Evolutionary conservation across 2,888 invertebrate genomes (phyloP).

Genomic region (Linyphia triangularis): DNA sequence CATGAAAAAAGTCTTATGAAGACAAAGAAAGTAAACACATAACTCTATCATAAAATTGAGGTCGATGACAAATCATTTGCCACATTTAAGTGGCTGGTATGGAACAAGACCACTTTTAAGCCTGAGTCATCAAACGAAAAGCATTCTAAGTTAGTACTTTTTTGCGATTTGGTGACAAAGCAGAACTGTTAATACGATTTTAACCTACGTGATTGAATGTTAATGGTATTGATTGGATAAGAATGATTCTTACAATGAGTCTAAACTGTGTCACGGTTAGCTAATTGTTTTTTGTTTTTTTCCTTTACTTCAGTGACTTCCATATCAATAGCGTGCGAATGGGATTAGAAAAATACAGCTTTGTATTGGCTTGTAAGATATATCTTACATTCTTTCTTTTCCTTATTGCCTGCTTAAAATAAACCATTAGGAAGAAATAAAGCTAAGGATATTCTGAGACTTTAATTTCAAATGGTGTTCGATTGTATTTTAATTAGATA

Average conservation of each 20-base stretch:
- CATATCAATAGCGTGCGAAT: not conserved
- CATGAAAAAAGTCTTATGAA: not conserved
- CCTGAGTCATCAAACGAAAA: not conserved
- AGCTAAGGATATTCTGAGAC: too few relatives aligned
- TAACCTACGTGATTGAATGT: not conserved
- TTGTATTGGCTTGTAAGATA: too few relatives aligned
- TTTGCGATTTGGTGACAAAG: not conserved
- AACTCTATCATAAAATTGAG: slow-evolving; percentile 7
- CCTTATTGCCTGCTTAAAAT: too few relatives aligned
- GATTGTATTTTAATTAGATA: too few relatives aligned
- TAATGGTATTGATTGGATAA: slow-evolving; percentile 11
- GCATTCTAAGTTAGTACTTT: not conserved
- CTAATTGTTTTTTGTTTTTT: not conserved
- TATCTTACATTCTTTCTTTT: too few relatives aligned
- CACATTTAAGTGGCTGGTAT: not conserved
- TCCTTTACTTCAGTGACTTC: too few relatives aligned
- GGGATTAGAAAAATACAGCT: too few relatives aligned
- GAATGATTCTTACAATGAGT: not conserved
- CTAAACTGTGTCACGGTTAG: slow-evolving; percentile 11
- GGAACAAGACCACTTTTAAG: slow-evolving; percentile 21
- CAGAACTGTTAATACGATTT: not conserved
- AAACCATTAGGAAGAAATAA: too few relatives aligned
- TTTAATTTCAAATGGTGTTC: too few relatives aligned
- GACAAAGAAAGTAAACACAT: not conserved
- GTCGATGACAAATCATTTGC: slow-evolving; percentile 36